These are phyloP conservation scores for Heliconius eleuchia DNA, from an alignment of 1,140 invertebrate species.

Conservation along the genomic window DNA sequence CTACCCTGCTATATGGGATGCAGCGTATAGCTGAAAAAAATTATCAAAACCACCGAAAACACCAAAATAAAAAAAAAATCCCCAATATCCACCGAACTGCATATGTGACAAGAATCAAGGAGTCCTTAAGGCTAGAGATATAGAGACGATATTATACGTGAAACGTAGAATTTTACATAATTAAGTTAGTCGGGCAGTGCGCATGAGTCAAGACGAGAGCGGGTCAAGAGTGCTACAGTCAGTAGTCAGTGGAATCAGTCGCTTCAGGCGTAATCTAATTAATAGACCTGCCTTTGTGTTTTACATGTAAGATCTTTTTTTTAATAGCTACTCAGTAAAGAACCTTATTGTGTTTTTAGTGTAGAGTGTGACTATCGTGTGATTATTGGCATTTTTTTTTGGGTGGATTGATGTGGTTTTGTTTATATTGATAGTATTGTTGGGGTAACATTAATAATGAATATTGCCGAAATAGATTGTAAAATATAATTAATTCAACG, in stretches of 20 bases:
- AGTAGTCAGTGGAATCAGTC: conserved; percentile 38
- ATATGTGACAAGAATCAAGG: conserved; percentile 16
- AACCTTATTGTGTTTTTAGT: conserved; percentile 10
- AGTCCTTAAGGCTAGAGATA: background rate
- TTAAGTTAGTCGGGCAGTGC: conserved; percentile 50
- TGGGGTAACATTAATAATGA: background rate
- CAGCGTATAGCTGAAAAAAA: background rate
- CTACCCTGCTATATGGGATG: too few species aligned
- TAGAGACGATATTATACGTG: conserved; percentile 17
- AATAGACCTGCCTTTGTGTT: conserved; percentile 14
- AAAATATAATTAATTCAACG: background rate
- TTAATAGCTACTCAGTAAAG: background rate
- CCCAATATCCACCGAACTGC: background rate
- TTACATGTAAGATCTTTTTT: conserved; percentile 19
- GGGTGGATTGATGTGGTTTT: background rate
- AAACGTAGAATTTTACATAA: conserved; percentile 34
- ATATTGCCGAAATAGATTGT: background rate
- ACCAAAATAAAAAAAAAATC: background rate
- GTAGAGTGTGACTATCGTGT: background rate
- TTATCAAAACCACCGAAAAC: background rate
- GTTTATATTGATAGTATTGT: background rate
- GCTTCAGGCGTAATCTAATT: conserved; percentile 42
- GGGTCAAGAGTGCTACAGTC: conserved; percentile 45
- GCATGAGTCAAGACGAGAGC: conserved; percentile 57
- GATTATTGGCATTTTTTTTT: background rate